Percentiles rank a stretch among this genome's conserved stretches.
phyloP scores from a whole-genome alignment of 2,888 invertebrate species.

The Polymixis lichenea region DNA sequence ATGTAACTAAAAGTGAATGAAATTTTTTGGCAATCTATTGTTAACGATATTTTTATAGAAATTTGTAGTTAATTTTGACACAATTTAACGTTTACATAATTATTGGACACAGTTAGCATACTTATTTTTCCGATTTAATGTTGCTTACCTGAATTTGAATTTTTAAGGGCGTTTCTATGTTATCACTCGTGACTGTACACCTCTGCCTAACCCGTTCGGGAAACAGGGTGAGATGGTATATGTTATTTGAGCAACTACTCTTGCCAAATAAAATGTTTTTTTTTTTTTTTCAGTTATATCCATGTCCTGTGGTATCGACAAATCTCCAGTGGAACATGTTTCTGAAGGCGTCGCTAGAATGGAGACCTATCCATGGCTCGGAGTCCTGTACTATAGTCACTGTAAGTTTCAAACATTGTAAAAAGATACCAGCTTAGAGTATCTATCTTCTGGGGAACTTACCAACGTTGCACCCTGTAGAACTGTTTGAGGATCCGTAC shows the following conservation, averaged over 20 bases:
- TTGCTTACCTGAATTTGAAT: too few species aligned
- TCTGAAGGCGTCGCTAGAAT: constrained; percentile 67
- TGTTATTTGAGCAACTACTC: neutral
- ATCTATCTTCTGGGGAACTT: neutral
- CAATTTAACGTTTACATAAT: too few species aligned
- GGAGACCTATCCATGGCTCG: constrained; percentile 76
- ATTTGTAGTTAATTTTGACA: too few species aligned
- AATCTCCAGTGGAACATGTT: constrained; percentile 54
- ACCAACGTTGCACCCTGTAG: neutral
- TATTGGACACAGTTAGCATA: too few species aligned
- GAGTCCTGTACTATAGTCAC: constrained; percentile 67
- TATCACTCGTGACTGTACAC: too few species aligned
- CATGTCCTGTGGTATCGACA: constrained; percentile 70
- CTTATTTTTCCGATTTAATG: too few species aligned
- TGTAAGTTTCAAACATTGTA: constrained; percentile 60
- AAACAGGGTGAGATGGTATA: neutral
- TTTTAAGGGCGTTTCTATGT: too few species aligned
- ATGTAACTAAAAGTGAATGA: too few species aligned
- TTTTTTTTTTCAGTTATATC: constrained; percentile 38
- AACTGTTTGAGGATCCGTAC: neutral
- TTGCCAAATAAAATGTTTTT: neutral
- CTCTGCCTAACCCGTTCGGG: too few species aligned
- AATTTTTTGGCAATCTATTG: too few species aligned
- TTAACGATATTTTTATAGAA: too few species aligned
- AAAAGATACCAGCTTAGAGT: neutral